Conservation (phyloP, 2,797 vertebrate species). For the Mycteria americana region DNA sequence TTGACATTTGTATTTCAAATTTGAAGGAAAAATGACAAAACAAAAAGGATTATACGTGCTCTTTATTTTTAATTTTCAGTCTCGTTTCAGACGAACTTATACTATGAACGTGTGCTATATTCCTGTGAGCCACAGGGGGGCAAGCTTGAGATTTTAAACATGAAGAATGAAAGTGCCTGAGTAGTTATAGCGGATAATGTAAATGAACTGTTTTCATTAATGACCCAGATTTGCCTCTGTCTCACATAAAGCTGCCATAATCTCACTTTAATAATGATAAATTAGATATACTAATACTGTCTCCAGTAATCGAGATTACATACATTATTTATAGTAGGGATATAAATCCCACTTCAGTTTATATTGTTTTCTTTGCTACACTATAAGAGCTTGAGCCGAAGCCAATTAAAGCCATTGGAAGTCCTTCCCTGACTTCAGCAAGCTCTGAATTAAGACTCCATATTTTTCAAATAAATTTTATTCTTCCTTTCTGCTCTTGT, state of each 20-base stretch:
- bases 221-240: conserved; percentile 19
- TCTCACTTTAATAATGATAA: conserved; percentile 52
- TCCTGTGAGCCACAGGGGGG: not conserved
- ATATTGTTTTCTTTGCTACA: conserved; percentile 27
- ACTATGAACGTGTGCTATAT: not conserved
- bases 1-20: not conserved
- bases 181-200: not conserved
- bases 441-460: not conserved
- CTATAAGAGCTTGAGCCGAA: conserved; percentile 24
- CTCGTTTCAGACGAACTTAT: not conserved
- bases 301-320: conserved; percentile 30
- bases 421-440: not conserved
- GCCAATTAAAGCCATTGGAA: conserved; percentile 18
- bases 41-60: fast-evolving
- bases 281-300: not conserved
- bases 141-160: not conserved
- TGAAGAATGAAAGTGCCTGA: not conserved
- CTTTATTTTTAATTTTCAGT: not conserved
- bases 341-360: conserved; percentile 51
- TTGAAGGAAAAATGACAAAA: not conserved
- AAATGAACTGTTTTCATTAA: not conserved
- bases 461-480: conserved; percentile 9
- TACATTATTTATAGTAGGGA: conserved; percentile 45
- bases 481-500: not conserved
- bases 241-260: conserved; percentile 53